Base-by-base conservation (phyloP, 2,113 vertebrate genomes). In the Albula glossodonta region DNA sequence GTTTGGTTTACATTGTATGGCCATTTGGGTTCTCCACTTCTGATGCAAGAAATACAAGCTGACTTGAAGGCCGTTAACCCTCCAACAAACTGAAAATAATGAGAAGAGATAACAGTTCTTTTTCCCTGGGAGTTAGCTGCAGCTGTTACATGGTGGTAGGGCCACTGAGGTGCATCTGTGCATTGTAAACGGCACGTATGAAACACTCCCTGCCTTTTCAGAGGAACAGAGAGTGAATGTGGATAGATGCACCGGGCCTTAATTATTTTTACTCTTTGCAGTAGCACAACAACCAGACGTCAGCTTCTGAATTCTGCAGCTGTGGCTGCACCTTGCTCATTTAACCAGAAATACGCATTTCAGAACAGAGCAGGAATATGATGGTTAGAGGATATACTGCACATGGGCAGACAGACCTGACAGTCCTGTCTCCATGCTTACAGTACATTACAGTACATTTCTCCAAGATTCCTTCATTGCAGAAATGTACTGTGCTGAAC, bases 401-500 rank as follows among this genome's bases (percentile, higher is more conserved):
- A 83, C 15, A 2, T 50, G 57, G 57, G 57, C 57, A 31, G 6
- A 78, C 25, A 9, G 15, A 78, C 78, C 78, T 50, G 11, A 48
- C 78, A 31, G 31, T 31, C 15, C 13, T 79, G 15, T 11, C 17
- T 79, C 79, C 63, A 70, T 31, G 78, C 81, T 82, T 63, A 83
- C n/a, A n/a, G n/a, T n/a, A n/a, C n/a, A n/a, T n/a, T n/a, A n/a
- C n/a, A n/a, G n/a, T n/a, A n/a, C n/a, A n/a, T n/a, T n/a, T n/a
- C n/a, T n/a, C n/a, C n/a, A 77, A 85, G 85, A 52, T 74, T 85
- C 15, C 8, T 48, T 66, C 31, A 19, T n/a, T 77, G 12, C 11
- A 41, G 77, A 79, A 89, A 80, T 83, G 84, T 19, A 92, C 88
- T 88, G 86, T 88, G 88, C 90, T 87, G 83, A 85, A 90, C 86